Evolutionary conservation across 1,140 invertebrate species (phyloP), one percentile per base, ranked within the genome.

Genomic region (Triops longicaudatus): DNA sequence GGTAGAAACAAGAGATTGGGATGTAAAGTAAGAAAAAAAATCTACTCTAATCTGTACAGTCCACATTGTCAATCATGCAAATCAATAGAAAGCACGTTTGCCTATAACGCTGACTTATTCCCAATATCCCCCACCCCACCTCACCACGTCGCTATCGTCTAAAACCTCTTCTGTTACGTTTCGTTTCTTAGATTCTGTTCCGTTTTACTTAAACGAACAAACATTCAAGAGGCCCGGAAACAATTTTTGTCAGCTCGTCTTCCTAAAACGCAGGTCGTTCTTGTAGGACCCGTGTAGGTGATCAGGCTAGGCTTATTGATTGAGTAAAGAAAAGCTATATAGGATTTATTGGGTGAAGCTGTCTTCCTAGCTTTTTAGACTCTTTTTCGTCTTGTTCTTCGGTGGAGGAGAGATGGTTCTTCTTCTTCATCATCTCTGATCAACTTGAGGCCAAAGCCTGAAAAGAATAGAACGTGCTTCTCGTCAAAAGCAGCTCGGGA

Each of bases 381-480:
- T 63, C 50, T 63, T 63, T 63, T 63, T 63, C 50, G 10, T 63
- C 3, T 63, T 63, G 14, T 63, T 22, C 22, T 63, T 63, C 50
- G 31, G 31, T 4, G 31, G 31, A 37, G 31, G 7, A 7, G 31
- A 37, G 31, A 37, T 37, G 31, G 31, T 37, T 37, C 31, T 37
- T 37, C 31, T 37, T 37, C 31, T 37, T 37, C 31, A 37, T 37
- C 50, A 17, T 63, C 17, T 63, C 50, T 63, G 50, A 17, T 63
- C 50, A 37, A 63, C 50, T 63, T 63, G 50, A 63, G 5, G 50
- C 50, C 6, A 63, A 63, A 63, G 50, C n/a, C 50, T 63, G 50
- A 63, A 63, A 63, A 63, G 50, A 63, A 63, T 63, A 63, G 50
- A 63, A 63, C 50, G 50, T 63, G 50, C 50, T 63, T 63, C 50